phyloP scores from a whole-genome alignment of 2,113 vertebrate genomes.

The Phoxinus phoxinus region DNA sequence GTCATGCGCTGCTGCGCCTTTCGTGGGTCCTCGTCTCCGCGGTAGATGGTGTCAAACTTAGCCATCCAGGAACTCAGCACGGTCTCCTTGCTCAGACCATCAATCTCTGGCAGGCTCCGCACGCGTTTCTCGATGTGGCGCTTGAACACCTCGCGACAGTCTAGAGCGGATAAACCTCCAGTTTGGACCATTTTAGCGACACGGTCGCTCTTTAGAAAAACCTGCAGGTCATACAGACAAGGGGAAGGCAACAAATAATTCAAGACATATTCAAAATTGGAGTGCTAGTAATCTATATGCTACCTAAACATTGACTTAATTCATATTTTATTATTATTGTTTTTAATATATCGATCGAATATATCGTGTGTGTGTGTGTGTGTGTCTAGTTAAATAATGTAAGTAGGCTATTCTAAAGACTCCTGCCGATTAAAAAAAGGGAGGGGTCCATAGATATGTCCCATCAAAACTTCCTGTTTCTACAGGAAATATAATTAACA shows the following conservation, averaged over 20 bases:
- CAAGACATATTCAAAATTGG: not conserved
- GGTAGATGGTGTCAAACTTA: slow-evolving; percentile 98
- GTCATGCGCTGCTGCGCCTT: slow-evolving; percentile 99
- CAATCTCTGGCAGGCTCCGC: slow-evolving; percentile 95
- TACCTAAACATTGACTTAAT: not conserved
- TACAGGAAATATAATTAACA: not conserved
- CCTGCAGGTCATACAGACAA: slow-evolving; percentile 73
- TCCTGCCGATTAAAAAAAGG: not conserved
- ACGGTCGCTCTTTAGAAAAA: slow-evolving; percentile 96
- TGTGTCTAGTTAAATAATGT: not conserved
- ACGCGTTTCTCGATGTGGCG: slow-evolving; percentile 98
- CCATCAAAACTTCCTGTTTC: not conserved
- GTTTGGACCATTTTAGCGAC: slow-evolving; percentile 99
- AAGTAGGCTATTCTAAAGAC: not conserved
- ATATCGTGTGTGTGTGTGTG: too few relatives aligned
- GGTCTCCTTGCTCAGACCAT: slow-evolving; percentile 98
- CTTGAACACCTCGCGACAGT: slow-evolving; percentile 98
- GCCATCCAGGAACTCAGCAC: slow-evolving; percentile 99
- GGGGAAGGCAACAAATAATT: not conserved
- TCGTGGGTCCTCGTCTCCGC: slow-evolving; percentile 94
- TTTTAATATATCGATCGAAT: too few relatives aligned
- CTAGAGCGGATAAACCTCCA: slow-evolving; percentile 92
- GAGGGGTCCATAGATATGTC: not conserved
- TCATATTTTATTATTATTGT: not conserved
- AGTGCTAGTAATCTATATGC: not conserved